Conservation (phyloP, 2,888 invertebrate species). For the Dromius quadrimaculatus region DNA sequence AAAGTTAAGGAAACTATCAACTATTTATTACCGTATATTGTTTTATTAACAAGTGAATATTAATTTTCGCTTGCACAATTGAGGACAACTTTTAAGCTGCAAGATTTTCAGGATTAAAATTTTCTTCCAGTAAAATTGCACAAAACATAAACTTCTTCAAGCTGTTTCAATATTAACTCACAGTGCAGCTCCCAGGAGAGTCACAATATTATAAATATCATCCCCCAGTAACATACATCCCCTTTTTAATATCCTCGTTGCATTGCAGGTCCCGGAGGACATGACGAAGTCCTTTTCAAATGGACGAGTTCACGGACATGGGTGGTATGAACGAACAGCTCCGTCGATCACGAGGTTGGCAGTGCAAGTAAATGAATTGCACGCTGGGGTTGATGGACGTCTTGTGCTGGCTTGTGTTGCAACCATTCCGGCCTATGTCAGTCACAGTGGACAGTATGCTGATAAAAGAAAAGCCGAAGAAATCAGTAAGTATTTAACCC, state of each 20-base stretch:
- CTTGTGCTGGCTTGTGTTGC: conserved; percentile 81
- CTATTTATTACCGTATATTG: background rate
- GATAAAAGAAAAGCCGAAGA: conserved; percentile 80
- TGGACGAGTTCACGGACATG: conserved; percentile 70
- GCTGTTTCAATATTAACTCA: no score
- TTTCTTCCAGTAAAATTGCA: no score
- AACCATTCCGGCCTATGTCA: conserved; percentile 82
- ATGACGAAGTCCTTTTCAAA: conserved; percentile 65
- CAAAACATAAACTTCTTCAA: no score
- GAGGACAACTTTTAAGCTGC: background rate
- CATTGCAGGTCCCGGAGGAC: conserved; percentile 64
- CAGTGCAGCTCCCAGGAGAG: no score
- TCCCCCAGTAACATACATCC: no score
- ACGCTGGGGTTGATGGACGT: conserved; percentile 77
- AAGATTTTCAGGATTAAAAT: no score
- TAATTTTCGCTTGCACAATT: background rate
- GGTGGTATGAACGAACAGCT: conserved; percentile 65
- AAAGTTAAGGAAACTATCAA: background rate
- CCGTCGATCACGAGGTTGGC: conserved; percentile 78
- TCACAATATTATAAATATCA: no score
- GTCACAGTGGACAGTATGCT: conserved; percentile 78
- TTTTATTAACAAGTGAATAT: background rate
- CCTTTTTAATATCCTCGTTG: no score
- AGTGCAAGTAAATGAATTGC: conserved; percentile 79
- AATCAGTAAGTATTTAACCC: conserved; percentile 71